Base-by-base conservation (phyloP, 2,113 vertebrate genomes). In the Pseudopodoces humilis region DNA sequence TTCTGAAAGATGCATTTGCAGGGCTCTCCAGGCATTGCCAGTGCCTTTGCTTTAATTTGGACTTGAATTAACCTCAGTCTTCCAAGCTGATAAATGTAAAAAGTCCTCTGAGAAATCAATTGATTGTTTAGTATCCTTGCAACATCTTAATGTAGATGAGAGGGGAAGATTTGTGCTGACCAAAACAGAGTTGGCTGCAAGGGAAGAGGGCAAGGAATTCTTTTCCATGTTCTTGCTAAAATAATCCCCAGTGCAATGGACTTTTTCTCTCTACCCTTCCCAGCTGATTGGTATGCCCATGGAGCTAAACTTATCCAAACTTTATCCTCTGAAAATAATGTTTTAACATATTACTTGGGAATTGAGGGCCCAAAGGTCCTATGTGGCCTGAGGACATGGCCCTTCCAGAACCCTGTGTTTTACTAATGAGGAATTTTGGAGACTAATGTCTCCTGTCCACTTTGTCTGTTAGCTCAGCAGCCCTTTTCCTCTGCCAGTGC, bases 41-140 rank as follows among this genome's bases (percentile, higher is more conserved):
- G 18, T 50, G 55, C 67, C 33, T 47, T 19, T 39, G 46, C 37
- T 95, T 89, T 56, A 59, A n/a, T 65, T 94, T 75, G 44, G 13
- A 49, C 43, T 65, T 70, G 30, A 88, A 92, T 95, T 90, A 64
- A 83, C 76, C 46, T 86, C 71, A 31, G 49, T 86, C 58, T 92
- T 71, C 28, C 31, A 41, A 22, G 77, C 60, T 60, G 39, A 41
- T 71, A 85, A 85, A 44, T 74, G 47, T 90, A 69, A 78, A 68
- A 95, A 92, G 23, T 92, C 79, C 56, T 35, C 14, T 41, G 67
- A 94, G 72, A 92, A 95, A 93, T 67, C 37, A 52, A 35, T 65
- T 44, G 28, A 55, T 88, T 28, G 15, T 35, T 89, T 77, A 30
- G n/a, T 76, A 62, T 50, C 18, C 37, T 64, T 90, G 65, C 68